A percentile compares a stretch with the other conserved stretches of the same genome.
These are phyloP conservation scores for Aporophyla lueneburgensis DNA, from an alignment of 2,888 invertebrate species.

Conservation along the genomic window DNA sequence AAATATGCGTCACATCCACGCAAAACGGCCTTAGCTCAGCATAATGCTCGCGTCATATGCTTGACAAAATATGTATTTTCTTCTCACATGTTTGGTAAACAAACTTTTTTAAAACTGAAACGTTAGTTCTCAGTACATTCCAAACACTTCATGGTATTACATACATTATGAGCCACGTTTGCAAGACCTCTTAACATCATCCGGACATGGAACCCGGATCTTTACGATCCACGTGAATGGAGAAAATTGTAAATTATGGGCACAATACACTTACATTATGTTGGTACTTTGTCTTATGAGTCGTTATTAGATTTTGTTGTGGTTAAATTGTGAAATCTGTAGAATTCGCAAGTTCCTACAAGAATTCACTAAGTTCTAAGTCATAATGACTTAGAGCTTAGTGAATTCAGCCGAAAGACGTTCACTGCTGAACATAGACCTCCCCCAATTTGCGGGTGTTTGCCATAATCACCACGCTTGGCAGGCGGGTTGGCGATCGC, in stretches of 20 bases:
- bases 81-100: not conserved
- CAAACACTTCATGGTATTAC: not conserved
- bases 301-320: slow-evolving; percentile 12
- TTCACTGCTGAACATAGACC: no score
- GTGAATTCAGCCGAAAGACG: no score
- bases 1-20: no score
- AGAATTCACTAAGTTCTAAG: not conserved
- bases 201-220: slow-evolving; percentile 41
- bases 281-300: not conserved
- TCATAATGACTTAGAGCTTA: no score
- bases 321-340: not conserved
- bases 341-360: not conserved
- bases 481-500: no score
- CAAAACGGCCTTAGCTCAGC: no score
- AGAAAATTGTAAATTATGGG: slow-evolving; percentile 37
- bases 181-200: slow-evolving; percentile 11
- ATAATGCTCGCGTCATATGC: no score
- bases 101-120: slow-evolving; percentile 11
- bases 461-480: no score
- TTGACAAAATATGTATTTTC: not conserved
- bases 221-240: slow-evolving; percentile 29
- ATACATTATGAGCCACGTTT: not conserved
- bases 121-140: not conserved
- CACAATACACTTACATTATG: slow-evolving; percentile 22
- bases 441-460: no score